phyloP scores from a whole-genome alignment of 2,113 vertebrate species.

The Syngnathoides biaculeatus region DNA sequence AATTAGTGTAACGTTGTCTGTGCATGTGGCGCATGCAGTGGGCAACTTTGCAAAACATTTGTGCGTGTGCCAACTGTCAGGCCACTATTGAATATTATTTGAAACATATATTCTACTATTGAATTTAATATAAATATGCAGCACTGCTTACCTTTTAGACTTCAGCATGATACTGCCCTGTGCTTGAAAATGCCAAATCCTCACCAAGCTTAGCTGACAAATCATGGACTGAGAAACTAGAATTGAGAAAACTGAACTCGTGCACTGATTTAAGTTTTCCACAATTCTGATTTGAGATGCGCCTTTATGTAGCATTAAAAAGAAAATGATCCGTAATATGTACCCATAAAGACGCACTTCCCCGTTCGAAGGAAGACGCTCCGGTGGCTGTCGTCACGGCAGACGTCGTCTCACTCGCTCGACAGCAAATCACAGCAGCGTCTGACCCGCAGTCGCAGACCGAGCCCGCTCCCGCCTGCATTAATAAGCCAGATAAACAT shows the following conservation, averaged over 20 bases:
- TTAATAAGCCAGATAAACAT: constrained; percentile 75
- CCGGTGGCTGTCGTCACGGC: constrained; percentile 33
- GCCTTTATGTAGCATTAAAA: neutral
- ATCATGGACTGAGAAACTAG: too few species aligned
- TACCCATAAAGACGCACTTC: neutral
- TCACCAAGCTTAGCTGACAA: too few species aligned
- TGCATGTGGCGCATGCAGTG: too few species aligned
- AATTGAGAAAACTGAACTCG: too few species aligned
- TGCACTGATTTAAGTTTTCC: neutral
- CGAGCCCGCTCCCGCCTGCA: constrained; percentile 57
- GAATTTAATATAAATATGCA: too few species aligned
- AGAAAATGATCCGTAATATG: neutral
- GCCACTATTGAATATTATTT: too few species aligned
- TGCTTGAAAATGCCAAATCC: too few species aligned
- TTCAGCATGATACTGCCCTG: neutral
- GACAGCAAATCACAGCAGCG: constrained; percentile 62
- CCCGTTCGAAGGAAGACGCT: constrained; percentile 7
- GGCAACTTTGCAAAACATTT: too few species aligned
- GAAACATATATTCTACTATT: too few species aligned
- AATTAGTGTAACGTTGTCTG: too few species aligned
- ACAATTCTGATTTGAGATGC: neutral
- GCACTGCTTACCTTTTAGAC: neutral
- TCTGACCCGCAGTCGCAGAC: constrained; percentile 62
- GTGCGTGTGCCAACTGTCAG: too few species aligned
- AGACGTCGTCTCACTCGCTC: constrained; percentile 59